Base-by-base conservation (phyloP, 1,140 invertebrate genomes). In the Lethrus apterus region DNA sequence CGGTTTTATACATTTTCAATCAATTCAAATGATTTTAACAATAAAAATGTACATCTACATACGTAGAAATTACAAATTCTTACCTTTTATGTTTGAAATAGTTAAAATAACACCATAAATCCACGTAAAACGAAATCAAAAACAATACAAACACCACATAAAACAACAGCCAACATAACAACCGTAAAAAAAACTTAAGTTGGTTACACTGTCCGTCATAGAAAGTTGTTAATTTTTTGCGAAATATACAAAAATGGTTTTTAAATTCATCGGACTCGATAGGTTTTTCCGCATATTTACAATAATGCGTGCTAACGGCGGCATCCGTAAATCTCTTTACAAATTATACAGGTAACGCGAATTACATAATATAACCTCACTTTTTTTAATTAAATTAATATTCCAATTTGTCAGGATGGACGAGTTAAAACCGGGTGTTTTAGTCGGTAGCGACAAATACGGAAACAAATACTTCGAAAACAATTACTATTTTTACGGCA, bases 381-480 rank as follows among this genome's bases (percentile, higher is more conserved):
- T 23, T 54, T 38, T 54, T 51, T 54, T 35, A 35, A 13, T 33
- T 47, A 40, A 35, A 46, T 43, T 19, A 26, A 46, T 23, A 44
- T 44, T 46, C 13, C 23, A 18, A 26, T 23, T 48, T 21, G 55
- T 50, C 60, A 91, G 92, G 63, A 80, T 80, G 56, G 93, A 98
- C 72, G 84, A 86, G 1, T 59, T 95, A 14, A 96, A 94, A 72
- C 73, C 76, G 30, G 94, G 94, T 15, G 80, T 68, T 0, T 63
- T 92, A 0, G 77, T 98, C n/a, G 96, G 96, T n/a, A 78, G 77
- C 47, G 96, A 99, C 67, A 85, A 91, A 65, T 93, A 81, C 68
- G 95, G 96, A 21, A 99, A 99, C 69, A 93, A 87, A 66, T 99
- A 99, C 67, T 99, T 78, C 67, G 84, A 98, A 74, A 96, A 97